A percentile compares a stretch with the other conserved stretches of the same genome.
Evolutionary conservation across 1,140 invertebrate genomes (phyloP).

Genomic region (Drosophila athabasca): DNA sequence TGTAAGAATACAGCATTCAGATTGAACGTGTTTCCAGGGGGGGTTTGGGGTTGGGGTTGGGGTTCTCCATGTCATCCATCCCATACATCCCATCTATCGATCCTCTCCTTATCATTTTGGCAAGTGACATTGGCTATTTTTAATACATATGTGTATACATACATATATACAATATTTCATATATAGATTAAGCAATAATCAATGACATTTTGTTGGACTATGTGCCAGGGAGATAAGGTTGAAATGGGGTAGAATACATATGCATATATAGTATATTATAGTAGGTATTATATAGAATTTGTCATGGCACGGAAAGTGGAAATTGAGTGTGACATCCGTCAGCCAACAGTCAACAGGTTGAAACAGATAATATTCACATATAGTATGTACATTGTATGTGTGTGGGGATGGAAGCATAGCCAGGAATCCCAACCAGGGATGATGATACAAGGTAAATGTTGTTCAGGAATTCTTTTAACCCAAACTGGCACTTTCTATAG

Average conservation of each 20-base stretch:
- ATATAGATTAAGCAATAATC: slow-evolving; percentile 38
- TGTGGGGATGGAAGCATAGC: too few species aligned
- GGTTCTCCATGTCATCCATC: neutral
- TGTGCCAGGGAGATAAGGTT: slow-evolving; percentile 34
- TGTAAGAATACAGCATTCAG: slow-evolving; percentile 48
- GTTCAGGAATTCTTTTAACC: too few species aligned
- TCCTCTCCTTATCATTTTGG: slow-evolving; percentile 59
- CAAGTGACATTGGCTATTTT: slow-evolving; percentile 60
- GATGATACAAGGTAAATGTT: too few species aligned
- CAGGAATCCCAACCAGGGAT: too few species aligned
- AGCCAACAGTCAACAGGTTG: slow-evolving; percentile 13
- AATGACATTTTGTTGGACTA: slow-evolving; percentile 38
- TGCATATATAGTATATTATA: slow-evolving; percentile 5
- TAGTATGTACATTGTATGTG: too few species aligned
- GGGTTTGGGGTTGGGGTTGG: neutral
- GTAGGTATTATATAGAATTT: slow-evolving; percentile 40
- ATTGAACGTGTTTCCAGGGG: slow-evolving; percentile 40
- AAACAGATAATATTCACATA: neutral
- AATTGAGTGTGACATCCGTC: slow-evolving; percentile 34
- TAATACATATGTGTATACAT: slow-evolving; percentile 5
- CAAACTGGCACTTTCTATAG: too few species aligned
- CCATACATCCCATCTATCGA: too few species aligned
- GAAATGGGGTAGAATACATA: slow-evolving; percentile 38
- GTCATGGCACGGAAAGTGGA: slow-evolving; percentile 24
- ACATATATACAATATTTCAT: slow-evolving; percentile 12